These are phyloP conservation scores for Bemisia tabaci DNA, from an alignment of 1,140 invertebrate genomes.

Conservation along the genomic window DNA sequence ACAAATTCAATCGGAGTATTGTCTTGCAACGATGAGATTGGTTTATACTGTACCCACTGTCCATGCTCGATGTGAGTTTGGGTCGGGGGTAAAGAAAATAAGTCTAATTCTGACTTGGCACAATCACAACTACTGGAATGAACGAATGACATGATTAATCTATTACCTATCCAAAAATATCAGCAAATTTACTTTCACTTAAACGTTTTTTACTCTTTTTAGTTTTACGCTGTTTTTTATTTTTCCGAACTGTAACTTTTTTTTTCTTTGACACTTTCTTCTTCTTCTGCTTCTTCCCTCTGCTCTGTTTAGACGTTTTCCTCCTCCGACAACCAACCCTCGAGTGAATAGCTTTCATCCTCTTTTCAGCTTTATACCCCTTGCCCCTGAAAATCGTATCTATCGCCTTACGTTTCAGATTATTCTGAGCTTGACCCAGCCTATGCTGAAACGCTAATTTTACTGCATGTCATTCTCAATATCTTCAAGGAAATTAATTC, in stretches of 20 bases:
- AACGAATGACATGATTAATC: conserved; percentile 19
- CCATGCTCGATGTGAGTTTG: conserved; percentile 30
- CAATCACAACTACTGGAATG: conserved; percentile 22
- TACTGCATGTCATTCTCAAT: conserved; percentile 15
- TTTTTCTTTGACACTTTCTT: conserved; percentile 9
- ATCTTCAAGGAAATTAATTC: conserved; percentile 21
- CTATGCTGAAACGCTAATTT: conserved; percentile 20
- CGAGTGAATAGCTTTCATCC: conserved; percentile 6
- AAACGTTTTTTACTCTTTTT: conserved; percentile 4
- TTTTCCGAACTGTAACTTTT: not conserved
- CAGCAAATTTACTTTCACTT: not conserved
- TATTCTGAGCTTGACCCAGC: conserved; percentile 20
- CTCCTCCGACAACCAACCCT: not conserved
- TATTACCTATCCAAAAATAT: conserved; percentile 7
- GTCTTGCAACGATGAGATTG: conserved; percentile 27
- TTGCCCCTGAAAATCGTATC: conserved; percentile 18
- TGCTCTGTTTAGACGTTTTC: not conserved
- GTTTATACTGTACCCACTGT: conserved; percentile 30
- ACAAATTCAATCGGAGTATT: conserved; percentile 31
- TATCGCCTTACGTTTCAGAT: conserved; percentile 26
- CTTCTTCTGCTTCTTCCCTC: conserved; percentile 17
- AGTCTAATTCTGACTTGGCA: conserved; percentile 30
- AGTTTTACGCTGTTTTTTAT: conserved; percentile 8
- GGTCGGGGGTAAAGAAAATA: conserved; percentile 31
- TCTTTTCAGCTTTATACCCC: conserved; percentile 9